Evolutionary conservation across 2,888 invertebrate species (phyloP).

Genomic region (Latheticus oryzae): DNA sequence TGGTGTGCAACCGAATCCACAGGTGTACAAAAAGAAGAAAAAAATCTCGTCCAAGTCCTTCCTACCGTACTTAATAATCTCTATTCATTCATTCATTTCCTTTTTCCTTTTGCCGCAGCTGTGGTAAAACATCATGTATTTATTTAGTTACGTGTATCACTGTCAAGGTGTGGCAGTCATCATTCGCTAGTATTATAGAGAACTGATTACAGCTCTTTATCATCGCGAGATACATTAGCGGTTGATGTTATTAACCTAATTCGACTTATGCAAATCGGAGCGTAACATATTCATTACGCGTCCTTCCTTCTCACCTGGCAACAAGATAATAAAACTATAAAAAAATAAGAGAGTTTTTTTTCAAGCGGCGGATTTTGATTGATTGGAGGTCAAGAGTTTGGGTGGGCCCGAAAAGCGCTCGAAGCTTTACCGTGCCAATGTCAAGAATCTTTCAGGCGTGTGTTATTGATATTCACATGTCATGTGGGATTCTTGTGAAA

Average conservation of each 20-base stretch:
- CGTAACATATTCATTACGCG: slow-evolving; percentile 23
- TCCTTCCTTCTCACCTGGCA: slow-evolving; percentile 11
- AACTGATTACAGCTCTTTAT: slow-evolving; percentile 26
- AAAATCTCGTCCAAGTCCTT: neutral
- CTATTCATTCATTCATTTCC: too few species aligned
- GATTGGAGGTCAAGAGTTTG: slow-evolving; percentile 37
- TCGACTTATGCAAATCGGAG: slow-evolving; percentile 27
- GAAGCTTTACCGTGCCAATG: slow-evolving; percentile 27
- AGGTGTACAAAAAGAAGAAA: slow-evolving; percentile 6
- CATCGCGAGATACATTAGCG: slow-evolving; percentile 21
- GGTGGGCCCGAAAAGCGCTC: slow-evolving; percentile 25
- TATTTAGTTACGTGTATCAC: slow-evolving; percentile 19
- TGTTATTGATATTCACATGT: slow-evolving; percentile 35
- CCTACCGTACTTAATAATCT: slow-evolving; percentile 2
- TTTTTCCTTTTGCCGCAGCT: slow-evolving; percentile 4
- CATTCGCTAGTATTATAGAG: slow-evolving; percentile 9
- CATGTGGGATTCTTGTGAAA: slow-evolving; percentile 32
- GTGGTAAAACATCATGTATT: slow-evolving; percentile 9
- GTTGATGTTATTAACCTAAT: slow-evolving; percentile 31
- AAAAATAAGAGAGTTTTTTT: slow-evolving; percentile 19
- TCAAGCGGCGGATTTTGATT: slow-evolving; percentile 26
- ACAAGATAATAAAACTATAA: slow-evolving; percentile 7
- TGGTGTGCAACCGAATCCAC: neutral
- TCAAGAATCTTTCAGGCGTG: slow-evolving; percentile 33
- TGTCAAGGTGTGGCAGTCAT: slow-evolving; percentile 16